Evolutionary conservation across 2,113 vertebrate species (phyloP).

Genomic region (Phoxinus phoxinus): DNA sequence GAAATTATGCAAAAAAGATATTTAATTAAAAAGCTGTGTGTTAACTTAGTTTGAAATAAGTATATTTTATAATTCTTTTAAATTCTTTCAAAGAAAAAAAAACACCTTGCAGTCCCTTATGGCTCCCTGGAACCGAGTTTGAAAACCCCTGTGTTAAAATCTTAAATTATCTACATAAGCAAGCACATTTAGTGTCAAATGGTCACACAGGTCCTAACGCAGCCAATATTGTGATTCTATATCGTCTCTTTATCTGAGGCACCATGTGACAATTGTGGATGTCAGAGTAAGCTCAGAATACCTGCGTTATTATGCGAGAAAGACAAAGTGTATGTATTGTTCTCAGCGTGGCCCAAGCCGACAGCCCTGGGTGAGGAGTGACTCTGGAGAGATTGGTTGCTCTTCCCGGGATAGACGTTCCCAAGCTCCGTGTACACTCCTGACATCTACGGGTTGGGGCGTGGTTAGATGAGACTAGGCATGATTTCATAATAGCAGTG

Average conservation of each 20-base stretch:
- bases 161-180: constrained; percentile 29
- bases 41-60: neutral
- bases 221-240: constrained; percentile 24
- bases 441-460: constrained; percentile 86
- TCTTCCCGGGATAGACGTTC: constrained; percentile 84
- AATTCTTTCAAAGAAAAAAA: neutral
- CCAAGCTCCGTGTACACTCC: constrained; percentile 94
- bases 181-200: constrained; percentile 14
- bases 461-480: constrained; percentile 61
- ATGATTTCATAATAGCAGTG: constrained; percentile 52
- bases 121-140: neutral
- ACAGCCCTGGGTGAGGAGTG: constrained; percentile 79
- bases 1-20: neutral
- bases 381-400: constrained; percentile 69
- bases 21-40: neutral
- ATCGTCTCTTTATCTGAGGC: neutral
- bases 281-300: constrained; percentile 61
- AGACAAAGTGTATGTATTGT: constrained; percentile 77
- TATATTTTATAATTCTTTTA: neutral
- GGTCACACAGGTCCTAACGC: neutral
- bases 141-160: constrained; percentile 2
- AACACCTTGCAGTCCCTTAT: neutral
- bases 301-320: constrained; percentile 76
- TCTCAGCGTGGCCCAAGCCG: constrained; percentile 73
- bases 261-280: neutral